Conservation (phyloP, 2,113 vertebrate species). For the Lichenostomus cassidix region DNA sequence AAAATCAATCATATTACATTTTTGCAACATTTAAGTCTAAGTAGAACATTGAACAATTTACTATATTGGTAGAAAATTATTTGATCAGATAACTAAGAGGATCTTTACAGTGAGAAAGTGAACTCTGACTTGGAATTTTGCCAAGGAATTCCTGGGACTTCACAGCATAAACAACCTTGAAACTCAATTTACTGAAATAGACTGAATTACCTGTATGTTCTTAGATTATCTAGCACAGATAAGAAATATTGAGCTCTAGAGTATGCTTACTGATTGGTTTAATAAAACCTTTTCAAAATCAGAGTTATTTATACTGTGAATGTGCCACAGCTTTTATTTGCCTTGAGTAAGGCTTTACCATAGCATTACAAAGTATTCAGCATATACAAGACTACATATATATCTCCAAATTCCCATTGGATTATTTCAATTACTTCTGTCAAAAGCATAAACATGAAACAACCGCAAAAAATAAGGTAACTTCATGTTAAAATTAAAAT, state of each 20-base stretch:
- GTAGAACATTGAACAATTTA: background rate
- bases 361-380: background rate
- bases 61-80: background rate
- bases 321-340: background rate
- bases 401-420: background rate
- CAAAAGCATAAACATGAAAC: background rate
- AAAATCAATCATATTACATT: background rate
- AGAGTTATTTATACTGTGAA: background rate
- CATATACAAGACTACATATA: background rate
- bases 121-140: background rate
- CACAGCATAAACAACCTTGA: background rate
- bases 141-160: background rate
- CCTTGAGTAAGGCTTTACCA: background rate
- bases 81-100: background rate
- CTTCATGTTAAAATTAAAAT: background rate
- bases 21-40: background rate
- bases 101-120: background rate
- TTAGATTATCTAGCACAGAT: background rate
- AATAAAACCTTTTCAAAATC: background rate
- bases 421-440: background rate
- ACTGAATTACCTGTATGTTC: background rate
- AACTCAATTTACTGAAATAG: background rate
- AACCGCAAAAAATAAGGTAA: background rate
- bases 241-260: background rate
- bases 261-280: background rate